Evolutionary conservation across 2,888 invertebrate species (phyloP).

Genomic region (Drosophila leonis): DNA sequence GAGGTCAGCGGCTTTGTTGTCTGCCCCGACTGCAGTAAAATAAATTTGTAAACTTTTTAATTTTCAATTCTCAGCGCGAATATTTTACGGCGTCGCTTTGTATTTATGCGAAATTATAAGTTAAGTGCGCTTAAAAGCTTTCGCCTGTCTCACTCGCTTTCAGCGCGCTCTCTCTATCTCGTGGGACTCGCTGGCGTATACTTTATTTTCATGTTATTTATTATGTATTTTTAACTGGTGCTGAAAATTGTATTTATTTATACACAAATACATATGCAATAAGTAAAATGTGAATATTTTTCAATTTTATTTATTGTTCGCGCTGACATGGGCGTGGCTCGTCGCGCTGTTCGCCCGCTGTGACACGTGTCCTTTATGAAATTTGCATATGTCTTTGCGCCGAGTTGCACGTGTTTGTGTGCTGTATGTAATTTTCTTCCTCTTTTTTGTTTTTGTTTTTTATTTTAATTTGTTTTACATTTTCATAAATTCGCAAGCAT

Average conservation of each 20-base stretch:
- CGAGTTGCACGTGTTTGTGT: constrained; percentile 9
- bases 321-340: constrained; percentile 25
- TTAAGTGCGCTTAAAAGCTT: constrained; percentile 82
- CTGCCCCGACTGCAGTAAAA: constrained; percentile 22
- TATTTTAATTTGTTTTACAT: constrained; percentile 26
- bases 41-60: constrained; percentile 75
- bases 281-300: constrained; percentile 73
- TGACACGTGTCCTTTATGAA: constrained; percentile 66
- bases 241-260: constrained; percentile 73
- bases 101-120: constrained; percentile 65
- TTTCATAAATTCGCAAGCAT: constrained; percentile 65
- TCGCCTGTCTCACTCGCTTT: constrained; percentile 38
- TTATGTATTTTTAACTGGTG: constrained; percentile 52
- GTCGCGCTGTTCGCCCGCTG: background rate
- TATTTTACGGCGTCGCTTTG: constrained; percentile 31
- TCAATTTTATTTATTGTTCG: constrained; percentile 67
- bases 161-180: background rate
- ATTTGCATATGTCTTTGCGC: constrained; percentile 64
- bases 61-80: constrained; percentile 70
- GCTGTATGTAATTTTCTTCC: background rate
- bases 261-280: constrained; percentile 59
- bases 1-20: constrained; percentile 43
- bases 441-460: constrained; percentile 23
- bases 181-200: constrained; percentile 49
- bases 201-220: constrained; percentile 67